Conservation (phyloP, 2,888 invertebrate species). For the Tachina grossa region DNA sequence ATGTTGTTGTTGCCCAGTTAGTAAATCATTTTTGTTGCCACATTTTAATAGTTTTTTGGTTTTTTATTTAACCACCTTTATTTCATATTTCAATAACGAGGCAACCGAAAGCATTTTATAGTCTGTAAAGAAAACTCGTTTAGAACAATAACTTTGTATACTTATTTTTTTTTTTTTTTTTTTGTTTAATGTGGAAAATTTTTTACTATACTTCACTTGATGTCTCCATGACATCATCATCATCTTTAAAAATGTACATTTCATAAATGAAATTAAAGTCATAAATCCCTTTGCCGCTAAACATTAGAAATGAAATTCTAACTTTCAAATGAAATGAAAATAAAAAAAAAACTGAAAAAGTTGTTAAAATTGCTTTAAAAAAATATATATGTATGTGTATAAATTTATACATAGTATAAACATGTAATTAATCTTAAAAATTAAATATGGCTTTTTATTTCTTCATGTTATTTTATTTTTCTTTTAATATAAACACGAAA, state of each 20-base stretch:
- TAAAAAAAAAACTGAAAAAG: constrained; percentile 19
- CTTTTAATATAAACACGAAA: constrained; percentile 29
- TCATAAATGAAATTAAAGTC: constrained; percentile 40
- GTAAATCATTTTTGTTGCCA: not conserved
- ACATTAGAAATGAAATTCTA: constrained; percentile 17
- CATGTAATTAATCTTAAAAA: constrained; percentile 60
- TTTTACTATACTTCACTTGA: constrained; percentile 5
- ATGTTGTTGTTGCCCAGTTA: not conserved
- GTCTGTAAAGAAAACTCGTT: constrained; percentile 46
- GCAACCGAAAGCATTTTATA: constrained; percentile 11
- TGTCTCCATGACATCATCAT: constrained; percentile 50
- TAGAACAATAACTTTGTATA: constrained; percentile 9
- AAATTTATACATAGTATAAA: too few relatives aligned
- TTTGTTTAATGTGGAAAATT: constrained; percentile 18
- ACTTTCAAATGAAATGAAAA: constrained; percentile 18
- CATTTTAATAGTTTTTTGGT: not conserved
- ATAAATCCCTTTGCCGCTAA: not conserved
- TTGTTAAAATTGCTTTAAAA: not conserved
- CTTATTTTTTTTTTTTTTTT: not conserved
- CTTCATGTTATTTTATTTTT: not conserved
- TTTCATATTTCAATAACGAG: constrained; percentile 8
- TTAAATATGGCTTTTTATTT: constrained; percentile 48
- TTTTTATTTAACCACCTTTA: not conserved
- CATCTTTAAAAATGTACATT: constrained; percentile 27
- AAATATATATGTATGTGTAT: too few relatives aligned